Evolutionary conservation across 2,888 invertebrate genomes (phyloP).

Genomic region (Leptodirus hochenwartii): DNA sequence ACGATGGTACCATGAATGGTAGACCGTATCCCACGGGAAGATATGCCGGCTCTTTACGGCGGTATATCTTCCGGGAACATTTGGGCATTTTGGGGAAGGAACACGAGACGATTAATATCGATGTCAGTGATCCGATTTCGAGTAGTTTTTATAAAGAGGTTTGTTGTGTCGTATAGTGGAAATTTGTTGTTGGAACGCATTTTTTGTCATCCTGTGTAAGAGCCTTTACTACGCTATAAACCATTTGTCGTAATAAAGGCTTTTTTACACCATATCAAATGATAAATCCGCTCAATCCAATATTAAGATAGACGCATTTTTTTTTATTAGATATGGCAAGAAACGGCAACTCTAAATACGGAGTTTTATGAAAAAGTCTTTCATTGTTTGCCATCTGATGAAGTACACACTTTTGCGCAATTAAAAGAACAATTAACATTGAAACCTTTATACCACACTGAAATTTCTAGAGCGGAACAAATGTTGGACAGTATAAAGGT

Average conservation of each 20-base stretch:
- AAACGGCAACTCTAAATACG: constrained; percentile 66
- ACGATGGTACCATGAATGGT: constrained; percentile 69
- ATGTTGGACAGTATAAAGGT: constrained; percentile 59
- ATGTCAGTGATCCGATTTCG: constrained; percentile 62
- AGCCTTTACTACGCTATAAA: neutral
- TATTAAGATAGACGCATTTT: too few species aligned
- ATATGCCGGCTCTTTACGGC: constrained; percentile 71
- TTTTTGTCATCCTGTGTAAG: neutral
- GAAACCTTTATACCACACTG: constrained; percentile 48
- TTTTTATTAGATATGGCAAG: constrained; percentile 40
- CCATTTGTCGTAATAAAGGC: too few species aligned
- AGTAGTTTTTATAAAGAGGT: constrained; percentile 68
- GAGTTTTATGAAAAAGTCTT: constrained; percentile 83
- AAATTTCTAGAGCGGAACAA: constrained; percentile 52
- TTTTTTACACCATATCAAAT: too few species aligned
- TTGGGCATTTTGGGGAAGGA: constrained; percentile 47
- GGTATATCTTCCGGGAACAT: constrained; percentile 81
- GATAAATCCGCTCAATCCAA: too few species aligned
- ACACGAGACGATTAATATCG: constrained; percentile 26
- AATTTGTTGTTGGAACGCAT: too few species aligned
- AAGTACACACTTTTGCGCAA: constrained; percentile 57
- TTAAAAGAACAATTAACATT: constrained; percentile 61
- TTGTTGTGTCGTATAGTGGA: too few species aligned
- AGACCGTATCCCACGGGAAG: constrained; percentile 63
- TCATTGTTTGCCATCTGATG: constrained; percentile 75